Conservation (phyloP, 2,888 invertebrate species). For the Tiliacea citrago region DNA sequence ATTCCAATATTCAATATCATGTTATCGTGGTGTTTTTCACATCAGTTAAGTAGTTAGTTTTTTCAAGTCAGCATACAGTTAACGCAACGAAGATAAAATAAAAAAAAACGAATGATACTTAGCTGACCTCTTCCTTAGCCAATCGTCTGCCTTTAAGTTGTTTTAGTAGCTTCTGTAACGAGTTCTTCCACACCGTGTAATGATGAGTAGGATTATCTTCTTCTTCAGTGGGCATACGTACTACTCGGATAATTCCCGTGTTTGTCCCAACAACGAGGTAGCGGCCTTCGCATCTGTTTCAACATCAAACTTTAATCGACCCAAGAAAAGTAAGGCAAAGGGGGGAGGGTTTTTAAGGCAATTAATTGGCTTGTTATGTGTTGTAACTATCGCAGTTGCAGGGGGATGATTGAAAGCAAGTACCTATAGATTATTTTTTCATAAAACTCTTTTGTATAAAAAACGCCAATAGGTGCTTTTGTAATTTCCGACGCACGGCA, state of each 20-base stretch:
- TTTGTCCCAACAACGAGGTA: conserved; percentile 84
- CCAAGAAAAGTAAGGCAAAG: too few species aligned
- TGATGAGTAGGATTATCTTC: conserved; percentile 81
- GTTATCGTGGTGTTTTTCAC: background rate
- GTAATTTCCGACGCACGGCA: background rate
- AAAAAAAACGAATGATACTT: background rate
- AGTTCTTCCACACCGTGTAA: conserved; percentile 74
- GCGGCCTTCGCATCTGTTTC: conserved; percentile 78
- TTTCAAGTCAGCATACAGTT: background rate
- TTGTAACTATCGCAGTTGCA: background rate
- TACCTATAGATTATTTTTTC: background rate
- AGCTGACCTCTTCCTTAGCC: conserved; percentile 83
- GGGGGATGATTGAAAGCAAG: background rate
- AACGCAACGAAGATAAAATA: background rate
- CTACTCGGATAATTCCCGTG: conserved; percentile 83
- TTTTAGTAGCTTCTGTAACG: conserved; percentile 79
- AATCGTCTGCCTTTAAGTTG: conserved; percentile 85
- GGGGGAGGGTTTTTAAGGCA: too few species aligned
- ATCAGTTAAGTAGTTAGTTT: too few species aligned
- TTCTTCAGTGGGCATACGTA: conserved; percentile 82
- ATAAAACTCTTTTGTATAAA: background rate
- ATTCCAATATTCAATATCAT: background rate
- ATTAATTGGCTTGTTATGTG: background rate
- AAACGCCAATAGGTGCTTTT: background rate
- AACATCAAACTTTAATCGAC: conserved; percentile 8